phyloP scores from a whole-genome alignment of 1,140 invertebrate species.

The Mya arenaria region DNA sequence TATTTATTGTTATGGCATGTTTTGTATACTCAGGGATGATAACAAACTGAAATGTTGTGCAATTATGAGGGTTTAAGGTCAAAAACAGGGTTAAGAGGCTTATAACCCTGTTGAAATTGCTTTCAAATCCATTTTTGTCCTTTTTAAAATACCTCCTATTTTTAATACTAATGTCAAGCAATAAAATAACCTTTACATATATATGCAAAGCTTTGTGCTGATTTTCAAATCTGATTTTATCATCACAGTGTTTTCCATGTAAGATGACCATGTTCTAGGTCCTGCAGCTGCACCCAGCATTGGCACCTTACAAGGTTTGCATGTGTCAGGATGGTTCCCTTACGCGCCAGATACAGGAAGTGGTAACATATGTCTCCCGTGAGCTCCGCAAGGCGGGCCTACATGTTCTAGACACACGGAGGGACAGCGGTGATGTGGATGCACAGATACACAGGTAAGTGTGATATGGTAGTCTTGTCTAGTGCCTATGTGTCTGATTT shows the following conservation, averaged over 20 bases:
- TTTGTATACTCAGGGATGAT: too few species aligned
- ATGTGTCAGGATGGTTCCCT: constrained; percentile 47
- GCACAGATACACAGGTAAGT: constrained; percentile 52
- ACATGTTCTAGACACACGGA: constrained; percentile 40
- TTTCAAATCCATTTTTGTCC: too few species aligned
- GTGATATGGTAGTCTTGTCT: too few species aligned
- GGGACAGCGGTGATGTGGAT: constrained; percentile 33
- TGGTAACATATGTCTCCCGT: constrained; percentile 58
- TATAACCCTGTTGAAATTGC: too few species aligned
- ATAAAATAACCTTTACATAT: too few species aligned
- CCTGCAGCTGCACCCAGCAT: constrained; percentile 57
- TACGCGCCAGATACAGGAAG: constrained; percentile 44
- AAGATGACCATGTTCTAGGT: constrained; percentile 40
- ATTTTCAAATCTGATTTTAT: neutral
- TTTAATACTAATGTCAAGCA: too few species aligned
- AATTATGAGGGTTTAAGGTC: too few species aligned
- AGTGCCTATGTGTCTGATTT: too few species aligned
- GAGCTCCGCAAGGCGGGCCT: constrained; percentile 58
- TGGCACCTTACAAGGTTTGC: constrained; percentile 66
- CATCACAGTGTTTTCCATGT: neutral
- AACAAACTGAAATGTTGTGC: too few species aligned
- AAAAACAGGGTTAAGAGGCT: too few species aligned
- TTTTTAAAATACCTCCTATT: too few species aligned
- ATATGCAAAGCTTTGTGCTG: neutral
- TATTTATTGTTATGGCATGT: too few species aligned